These are phyloP conservation scores for Agrypnus murinus DNA, from an alignment of 2,888 invertebrate genomes.

Conservation along the genomic window DNA sequence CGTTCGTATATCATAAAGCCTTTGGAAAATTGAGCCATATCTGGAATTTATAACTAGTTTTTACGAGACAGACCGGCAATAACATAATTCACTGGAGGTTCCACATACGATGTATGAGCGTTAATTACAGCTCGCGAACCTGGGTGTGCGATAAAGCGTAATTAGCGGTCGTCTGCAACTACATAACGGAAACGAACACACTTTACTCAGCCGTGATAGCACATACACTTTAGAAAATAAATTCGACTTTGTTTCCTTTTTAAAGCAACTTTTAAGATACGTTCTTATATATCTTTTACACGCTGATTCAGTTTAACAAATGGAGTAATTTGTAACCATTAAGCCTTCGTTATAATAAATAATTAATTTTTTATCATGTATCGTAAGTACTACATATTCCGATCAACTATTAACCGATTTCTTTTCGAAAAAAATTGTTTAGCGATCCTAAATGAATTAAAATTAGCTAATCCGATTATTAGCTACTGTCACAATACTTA, in stretches of 20 bases:
- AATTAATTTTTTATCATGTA: no score
- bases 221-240: conserved; percentile 34
- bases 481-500: no score
- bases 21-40: conserved; percentile 52
- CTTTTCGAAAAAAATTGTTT: no score
- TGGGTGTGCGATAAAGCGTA: conserved; percentile 56
- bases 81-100: conserved; percentile 53
- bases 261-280: no score
- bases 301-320: no score
- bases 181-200: conserved; percentile 55
- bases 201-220: conserved; percentile 29
- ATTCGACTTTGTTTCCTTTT: background rate
- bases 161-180: conserved; percentile 55
- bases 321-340: no score
- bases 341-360: no score
- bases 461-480: no score
- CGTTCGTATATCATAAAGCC: conserved; percentile 25
- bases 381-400: no score
- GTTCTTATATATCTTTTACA: no score
- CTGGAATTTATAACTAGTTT: conserved; percentile 53
- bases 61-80: conserved; percentile 52
- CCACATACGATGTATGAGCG: conserved; percentile 54
- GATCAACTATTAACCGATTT: no score
- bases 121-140: conserved; percentile 57
- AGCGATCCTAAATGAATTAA: no score